phyloP scores from a whole-genome alignment of 1,140 invertebrate genomes.

The Babylonia areolata region DNA sequence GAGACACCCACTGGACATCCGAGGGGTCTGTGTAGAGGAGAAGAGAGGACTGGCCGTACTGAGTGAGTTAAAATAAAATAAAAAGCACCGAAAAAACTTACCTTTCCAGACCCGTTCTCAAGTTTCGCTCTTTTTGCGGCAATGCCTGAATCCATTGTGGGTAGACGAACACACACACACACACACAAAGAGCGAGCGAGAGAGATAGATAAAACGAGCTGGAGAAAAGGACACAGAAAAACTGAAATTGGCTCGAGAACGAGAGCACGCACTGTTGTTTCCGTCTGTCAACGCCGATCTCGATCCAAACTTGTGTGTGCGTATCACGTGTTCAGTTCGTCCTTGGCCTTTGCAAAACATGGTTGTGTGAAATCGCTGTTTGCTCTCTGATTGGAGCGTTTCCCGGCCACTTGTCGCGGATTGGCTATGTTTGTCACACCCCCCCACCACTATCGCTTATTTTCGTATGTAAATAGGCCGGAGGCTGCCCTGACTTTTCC shows the following conservation, averaged over 20 bases:
- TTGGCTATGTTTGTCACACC: constrained; percentile 10
- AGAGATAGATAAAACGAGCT: too few relatives aligned
- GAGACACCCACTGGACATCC: too few relatives aligned
- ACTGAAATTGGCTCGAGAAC: too few relatives aligned
- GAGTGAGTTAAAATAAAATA: too few relatives aligned
- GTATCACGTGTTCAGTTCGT: neutral
- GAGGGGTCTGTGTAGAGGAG: too few relatives aligned
- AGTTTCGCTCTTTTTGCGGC: neutral
- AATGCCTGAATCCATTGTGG: constrained; percentile 18
- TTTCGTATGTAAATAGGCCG: neutral
- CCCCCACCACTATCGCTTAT: neutral
- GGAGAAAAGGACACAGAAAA: neutral
- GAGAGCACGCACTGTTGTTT: neutral
- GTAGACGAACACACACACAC: too few relatives aligned
- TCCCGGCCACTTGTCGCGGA: neutral
- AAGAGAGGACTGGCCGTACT: too few relatives aligned
- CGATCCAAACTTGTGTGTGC: neutral
- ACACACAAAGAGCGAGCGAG: too few relatives aligned
- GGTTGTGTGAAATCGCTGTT: neutral
- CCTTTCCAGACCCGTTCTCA: neutral
- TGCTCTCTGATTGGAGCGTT: neutral
- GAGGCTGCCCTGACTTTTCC: neutral
- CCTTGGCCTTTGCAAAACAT: neutral
- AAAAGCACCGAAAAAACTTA: too few relatives aligned
- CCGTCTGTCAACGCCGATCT: neutral